Conservation (phyloP, 1,140 invertebrate genomes). For the Pogonomyrmex californicus region DNA sequence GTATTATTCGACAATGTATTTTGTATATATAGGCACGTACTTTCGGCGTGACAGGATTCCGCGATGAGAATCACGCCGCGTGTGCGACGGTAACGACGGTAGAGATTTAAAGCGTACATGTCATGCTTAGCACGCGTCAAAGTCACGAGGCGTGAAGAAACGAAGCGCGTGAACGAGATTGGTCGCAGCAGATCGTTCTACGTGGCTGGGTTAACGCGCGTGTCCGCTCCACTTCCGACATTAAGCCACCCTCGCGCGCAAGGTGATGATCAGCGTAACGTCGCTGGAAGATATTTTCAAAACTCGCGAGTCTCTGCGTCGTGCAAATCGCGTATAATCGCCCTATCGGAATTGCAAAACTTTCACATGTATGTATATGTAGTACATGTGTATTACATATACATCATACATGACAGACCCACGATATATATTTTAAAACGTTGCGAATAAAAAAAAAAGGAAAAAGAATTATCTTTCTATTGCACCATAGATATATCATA, state of each 20-base stretch:
- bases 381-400: neutral
- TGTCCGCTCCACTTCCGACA: slow-evolving; percentile 85
- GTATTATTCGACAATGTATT: neutral
- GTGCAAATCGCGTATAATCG: neutral
- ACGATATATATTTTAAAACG: neutral
- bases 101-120: slow-evolving; percentile 78
- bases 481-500: no score
- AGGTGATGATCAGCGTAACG: slow-evolving; percentile 15
- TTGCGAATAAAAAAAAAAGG: neutral
- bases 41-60: slow-evolving; percentile 28
- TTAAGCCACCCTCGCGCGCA: slow-evolving; percentile 78
- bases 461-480: neutral
- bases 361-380: neutral
- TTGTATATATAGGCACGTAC: neutral
- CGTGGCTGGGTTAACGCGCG: slow-evolving; percentile 73
- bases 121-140: slow-evolving; percentile 82
- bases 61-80: slow-evolving; percentile 21
- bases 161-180: slow-evolving; percentile 75
- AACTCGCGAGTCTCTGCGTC: neutral
- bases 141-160: slow-evolving; percentile 83
- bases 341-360: neutral
- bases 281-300: slow-evolving; percentile 36
- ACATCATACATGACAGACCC: no score
- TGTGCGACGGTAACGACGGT: slow-evolving; percentile 38
- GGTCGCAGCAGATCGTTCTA: slow-evolving; percentile 79